Conservation (phyloP, 2,113 vertebrate species). For the Saguinus imperator region DNA sequence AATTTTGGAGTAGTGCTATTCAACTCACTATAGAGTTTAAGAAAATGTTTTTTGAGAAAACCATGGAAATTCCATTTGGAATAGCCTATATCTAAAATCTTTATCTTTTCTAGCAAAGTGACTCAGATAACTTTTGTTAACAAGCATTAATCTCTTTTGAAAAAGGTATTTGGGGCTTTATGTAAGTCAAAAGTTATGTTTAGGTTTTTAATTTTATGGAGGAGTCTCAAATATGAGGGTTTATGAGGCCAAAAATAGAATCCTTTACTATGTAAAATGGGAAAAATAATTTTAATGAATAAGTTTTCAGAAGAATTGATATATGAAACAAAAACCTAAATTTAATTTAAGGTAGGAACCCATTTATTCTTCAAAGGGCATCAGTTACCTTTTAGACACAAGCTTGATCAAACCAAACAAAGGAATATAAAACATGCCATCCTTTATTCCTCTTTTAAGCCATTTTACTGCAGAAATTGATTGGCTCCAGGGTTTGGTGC, state of each 20-base stretch:
- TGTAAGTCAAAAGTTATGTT: not conserved
- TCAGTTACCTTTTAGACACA: not conserved
- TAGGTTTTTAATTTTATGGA: not conserved
- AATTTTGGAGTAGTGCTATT: not conserved
- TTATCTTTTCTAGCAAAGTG: not conserved
- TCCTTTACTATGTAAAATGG: not conserved
- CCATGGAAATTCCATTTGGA: not conserved
- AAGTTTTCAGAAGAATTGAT: not conserved
- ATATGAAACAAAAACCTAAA: not conserved
- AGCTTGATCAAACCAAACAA: not conserved
- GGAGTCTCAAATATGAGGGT: not conserved
- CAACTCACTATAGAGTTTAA: not conserved
- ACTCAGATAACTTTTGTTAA: not conserved
- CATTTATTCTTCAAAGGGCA: not conserved
- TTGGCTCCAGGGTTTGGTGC: not conserved
- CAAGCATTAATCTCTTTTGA: not conserved
- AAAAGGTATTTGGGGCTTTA: not conserved
- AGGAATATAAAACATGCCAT: not conserved
- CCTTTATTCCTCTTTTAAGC: not conserved
- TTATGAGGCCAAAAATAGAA: not conserved
- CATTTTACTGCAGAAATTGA: slow-evolving; percentile 19
- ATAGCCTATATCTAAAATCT: not conserved
- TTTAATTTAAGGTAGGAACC: not conserved
- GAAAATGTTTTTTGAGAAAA: not conserved
- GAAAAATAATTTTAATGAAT: not conserved